Evolutionary conservation across 2,888 invertebrate genomes (phyloP).

Genomic region (Eledona agricola): DNA sequence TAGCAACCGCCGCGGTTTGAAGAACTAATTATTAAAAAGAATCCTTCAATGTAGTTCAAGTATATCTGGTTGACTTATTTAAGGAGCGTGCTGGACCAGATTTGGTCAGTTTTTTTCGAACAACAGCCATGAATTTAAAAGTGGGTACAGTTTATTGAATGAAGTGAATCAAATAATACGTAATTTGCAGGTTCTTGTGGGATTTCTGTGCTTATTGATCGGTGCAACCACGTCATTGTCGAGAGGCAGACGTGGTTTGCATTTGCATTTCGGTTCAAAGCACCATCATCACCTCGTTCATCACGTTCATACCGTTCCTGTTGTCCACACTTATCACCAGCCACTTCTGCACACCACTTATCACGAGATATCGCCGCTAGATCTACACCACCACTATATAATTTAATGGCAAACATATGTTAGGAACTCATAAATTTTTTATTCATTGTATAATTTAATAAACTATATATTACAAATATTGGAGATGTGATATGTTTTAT

Average conservation of each 20-base stretch:
- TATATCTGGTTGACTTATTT: slow-evolving; percentile 18
- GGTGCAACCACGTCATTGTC: neutral
- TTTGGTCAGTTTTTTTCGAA: neutral
- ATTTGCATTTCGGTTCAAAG: slow-evolving; percentile 29
- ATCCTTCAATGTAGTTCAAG: slow-evolving; percentile 23
- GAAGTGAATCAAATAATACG: too few species aligned
- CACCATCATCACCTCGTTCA: slow-evolving; percentile 20
- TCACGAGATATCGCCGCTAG: slow-evolving; percentile 21
- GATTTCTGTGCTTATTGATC: too few species aligned
- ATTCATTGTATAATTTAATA: neutral
- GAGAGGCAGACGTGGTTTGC: slow-evolving; percentile 23
- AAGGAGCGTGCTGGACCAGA: slow-evolving; percentile 14
- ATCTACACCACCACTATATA: slow-evolving; percentile 26
- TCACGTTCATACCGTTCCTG: slow-evolving; percentile 26
- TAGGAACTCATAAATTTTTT: neutral
- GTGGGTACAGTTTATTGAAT: slow-evolving; percentile 14
- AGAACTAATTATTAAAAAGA: neutral
- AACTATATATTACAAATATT: too few species aligned
- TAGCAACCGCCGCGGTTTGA: slow-evolving; percentile 1
- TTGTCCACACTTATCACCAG: slow-evolving; percentile 30
- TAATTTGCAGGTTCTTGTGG: slow-evolving; percentile 15
- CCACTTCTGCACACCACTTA: slow-evolving; percentile 19
- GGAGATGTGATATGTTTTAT: too few species aligned
- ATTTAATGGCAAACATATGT: slow-evolving; percentile 12
- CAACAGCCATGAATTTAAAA: slow-evolving; percentile 13